Conservation (phyloP, 2,797 vertebrate genomes). For the Xenentodon cancila region DNA sequence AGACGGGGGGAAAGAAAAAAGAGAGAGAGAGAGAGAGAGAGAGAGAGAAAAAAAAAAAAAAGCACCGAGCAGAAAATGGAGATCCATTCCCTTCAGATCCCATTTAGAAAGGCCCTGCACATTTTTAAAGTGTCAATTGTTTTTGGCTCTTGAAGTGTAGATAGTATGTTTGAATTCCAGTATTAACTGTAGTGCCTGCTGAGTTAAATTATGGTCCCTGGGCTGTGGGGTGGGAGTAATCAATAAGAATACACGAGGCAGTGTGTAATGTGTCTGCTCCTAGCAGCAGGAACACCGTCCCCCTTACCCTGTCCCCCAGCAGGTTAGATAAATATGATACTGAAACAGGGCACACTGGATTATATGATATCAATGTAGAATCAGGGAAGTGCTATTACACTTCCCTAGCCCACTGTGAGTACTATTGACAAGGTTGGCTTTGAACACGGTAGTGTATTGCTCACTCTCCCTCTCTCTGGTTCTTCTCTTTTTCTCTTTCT, state of each 20-base stretch:
- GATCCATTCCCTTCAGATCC: slow-evolving; percentile 78
- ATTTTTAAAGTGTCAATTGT: slow-evolving; percentile 86
- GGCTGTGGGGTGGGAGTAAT: slow-evolving; percentile 94
- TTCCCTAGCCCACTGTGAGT: slow-evolving; percentile 94
- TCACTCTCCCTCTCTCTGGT: slow-evolving; percentile 50
- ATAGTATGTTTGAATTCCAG: slow-evolving; percentile 86
- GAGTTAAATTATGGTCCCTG: slow-evolving; percentile 98
- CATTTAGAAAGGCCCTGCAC: slow-evolving; percentile 81
- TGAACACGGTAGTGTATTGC: slow-evolving; percentile 77
- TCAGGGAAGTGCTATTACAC: slow-evolving; percentile 93
- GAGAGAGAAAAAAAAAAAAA: not conserved
- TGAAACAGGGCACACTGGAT: slow-evolving; percentile 91
- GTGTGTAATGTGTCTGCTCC: slow-evolving; percentile 93
- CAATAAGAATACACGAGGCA: slow-evolving; percentile 95
- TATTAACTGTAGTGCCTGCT: slow-evolving; percentile 90
- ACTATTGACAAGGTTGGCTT: slow-evolving; percentile 91
- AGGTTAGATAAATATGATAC: slow-evolving; percentile 99
- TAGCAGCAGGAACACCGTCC: slow-evolving; percentile 92
- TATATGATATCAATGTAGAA: slow-evolving; percentile 94
- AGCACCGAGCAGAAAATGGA: slow-evolving; percentile 67
- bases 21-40: not conserved
- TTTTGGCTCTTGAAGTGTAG: slow-evolving; percentile 86
- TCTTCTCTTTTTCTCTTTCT: slow-evolving; percentile 16
- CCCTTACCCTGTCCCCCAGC: slow-evolving; percentile 91
- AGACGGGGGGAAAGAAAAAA: slow-evolving; percentile 19